Evolutionary conservation across 2,797 vertebrate genomes (phyloP).

Genomic region (Harpagifer antarcticus): DNA sequence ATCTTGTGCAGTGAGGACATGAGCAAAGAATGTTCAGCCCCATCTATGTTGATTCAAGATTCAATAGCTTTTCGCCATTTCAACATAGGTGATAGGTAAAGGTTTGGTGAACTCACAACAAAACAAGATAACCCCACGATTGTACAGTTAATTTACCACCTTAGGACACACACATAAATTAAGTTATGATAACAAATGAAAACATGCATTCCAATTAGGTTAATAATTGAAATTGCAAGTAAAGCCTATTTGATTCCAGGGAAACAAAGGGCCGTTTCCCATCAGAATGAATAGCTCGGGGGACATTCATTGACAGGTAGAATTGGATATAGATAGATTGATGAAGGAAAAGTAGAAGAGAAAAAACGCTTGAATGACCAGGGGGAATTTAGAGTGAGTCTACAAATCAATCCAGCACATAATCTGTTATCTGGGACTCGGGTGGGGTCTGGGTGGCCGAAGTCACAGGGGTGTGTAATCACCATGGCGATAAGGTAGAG

Average conservation of each 20-base stretch:
- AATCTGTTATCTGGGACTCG: constrained; percentile 70
- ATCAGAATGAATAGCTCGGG: constrained; percentile 39
- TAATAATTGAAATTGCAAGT: constrained; percentile 23
- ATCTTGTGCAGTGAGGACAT: constrained; percentile 1
- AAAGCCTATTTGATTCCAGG: constrained; percentile 45
- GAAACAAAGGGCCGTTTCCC: constrained; percentile 45
- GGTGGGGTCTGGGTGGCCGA: constrained; percentile 58
- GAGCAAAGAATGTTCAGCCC: constrained; percentile 19
- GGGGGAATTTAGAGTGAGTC: constrained; percentile 65
- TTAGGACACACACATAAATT: no score
- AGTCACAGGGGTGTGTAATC: constrained; percentile 76
- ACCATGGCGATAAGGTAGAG: constrained; percentile 71
- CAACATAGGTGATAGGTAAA: no score
- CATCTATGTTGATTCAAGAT: constrained; percentile 26
- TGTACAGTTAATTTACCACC: no score
- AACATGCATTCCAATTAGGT: no score
- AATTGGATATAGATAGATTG: constrained; percentile 74
- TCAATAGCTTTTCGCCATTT: no score
- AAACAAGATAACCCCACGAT: no score
- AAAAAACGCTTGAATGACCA: constrained; percentile 54
- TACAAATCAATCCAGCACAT: constrained; percentile 78
- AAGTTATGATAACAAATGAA: no score
- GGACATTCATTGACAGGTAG: constrained; percentile 60
- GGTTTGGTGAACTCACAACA: no score
- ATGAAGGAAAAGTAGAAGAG: constrained; percentile 59